A percentile compares a stretch with the other conserved stretches of the same genome.
Conservation (phyloP, 2,797 vertebrate species). For the Hypotaenidia philippensis region DNA sequence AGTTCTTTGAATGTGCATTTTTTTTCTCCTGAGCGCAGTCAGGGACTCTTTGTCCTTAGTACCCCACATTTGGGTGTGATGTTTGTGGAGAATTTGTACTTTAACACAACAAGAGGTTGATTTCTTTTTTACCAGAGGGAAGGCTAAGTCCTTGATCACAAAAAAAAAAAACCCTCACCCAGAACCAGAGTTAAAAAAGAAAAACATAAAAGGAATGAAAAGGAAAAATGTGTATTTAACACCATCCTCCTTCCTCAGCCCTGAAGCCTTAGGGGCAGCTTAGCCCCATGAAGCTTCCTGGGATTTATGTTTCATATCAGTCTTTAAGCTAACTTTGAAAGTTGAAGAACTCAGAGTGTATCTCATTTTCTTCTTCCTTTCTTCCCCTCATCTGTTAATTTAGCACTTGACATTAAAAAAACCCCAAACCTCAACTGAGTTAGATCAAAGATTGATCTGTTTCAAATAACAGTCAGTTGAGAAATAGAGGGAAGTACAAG, state of each 20-base stretch:
- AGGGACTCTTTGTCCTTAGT: neutral
- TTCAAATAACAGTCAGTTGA: neutral
- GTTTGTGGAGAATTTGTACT: neutral
- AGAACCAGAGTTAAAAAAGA: neutral
- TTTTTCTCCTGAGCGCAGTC: neutral
- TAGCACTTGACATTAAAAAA: neutral
- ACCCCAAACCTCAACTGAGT: neutral
- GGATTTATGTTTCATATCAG: neutral
- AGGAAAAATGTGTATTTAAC: neutral
- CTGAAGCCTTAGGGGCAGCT: neutral
- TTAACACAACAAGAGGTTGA: neutral
- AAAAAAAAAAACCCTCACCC: neutral
- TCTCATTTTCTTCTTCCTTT: neutral
- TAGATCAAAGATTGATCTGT: neutral
- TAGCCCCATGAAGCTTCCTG: fast-evolving
- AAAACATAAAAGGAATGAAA: neutral
- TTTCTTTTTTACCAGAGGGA: neutral
- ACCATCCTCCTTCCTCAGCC: neutral
- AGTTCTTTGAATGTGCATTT: neutral
- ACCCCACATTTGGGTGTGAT: neutral
- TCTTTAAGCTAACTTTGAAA: neutral
- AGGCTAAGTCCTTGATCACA: neutral
- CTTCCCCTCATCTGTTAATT: neutral
- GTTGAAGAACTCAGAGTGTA: neutral
- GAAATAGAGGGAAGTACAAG: neutral